Base-by-base conservation (phyloP, 1,140 invertebrate species). In the Callitettix versicolor region DNA sequence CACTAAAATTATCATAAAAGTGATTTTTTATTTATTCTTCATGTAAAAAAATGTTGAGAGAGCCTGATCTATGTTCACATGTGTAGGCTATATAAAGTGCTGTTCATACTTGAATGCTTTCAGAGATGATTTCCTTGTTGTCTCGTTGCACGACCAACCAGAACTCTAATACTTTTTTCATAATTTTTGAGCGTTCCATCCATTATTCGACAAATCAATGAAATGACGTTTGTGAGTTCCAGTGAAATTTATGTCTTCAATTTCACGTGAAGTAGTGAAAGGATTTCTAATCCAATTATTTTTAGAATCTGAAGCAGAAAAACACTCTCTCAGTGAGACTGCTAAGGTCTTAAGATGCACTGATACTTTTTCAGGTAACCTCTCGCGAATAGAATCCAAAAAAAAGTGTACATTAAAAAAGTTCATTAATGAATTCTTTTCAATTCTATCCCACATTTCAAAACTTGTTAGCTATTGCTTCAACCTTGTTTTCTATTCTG, bases 61-160 rank as follows among this genome's bases (percentile, higher is more conserved):
- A n/a, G 41, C 41, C 47, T 50, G 47, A n/a, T n/a, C n/a, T n/a
- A n/a, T n/a, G n/a, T 21, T 50, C 47, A 33, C 26, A 50, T 34
- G 30, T 33, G 30, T 50, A 50, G 2, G 47, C 34, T 50, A 26
- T 50, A 18, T 26, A 50, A 33, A 50, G 34, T 15, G 26, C 22
- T 9, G 30, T 50, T 34, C 26, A 26, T 50, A 17, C 17, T 50
- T 4, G 12, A 33, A 17, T 14, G 30, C 47, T 50, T 50, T 50
- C 14, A 33, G 22, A 33, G 47, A 30, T 33, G 34, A 34, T 12
- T 4, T n/a, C 47, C 22, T 33, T 30, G 47, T 26, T 11, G 14
- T 33, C 47, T n/a, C 14, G 9, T 50, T 34, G 22, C 11, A 15
- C 14, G 17, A 18, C 17, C 17, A 50, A 21, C 47, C 22, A 50